Evolutionary conservation across 2,888 invertebrate genomes (phyloP), one percentile per base, ranked within the genome.

Genomic region (Schrankia costaestrigalis): DNA sequence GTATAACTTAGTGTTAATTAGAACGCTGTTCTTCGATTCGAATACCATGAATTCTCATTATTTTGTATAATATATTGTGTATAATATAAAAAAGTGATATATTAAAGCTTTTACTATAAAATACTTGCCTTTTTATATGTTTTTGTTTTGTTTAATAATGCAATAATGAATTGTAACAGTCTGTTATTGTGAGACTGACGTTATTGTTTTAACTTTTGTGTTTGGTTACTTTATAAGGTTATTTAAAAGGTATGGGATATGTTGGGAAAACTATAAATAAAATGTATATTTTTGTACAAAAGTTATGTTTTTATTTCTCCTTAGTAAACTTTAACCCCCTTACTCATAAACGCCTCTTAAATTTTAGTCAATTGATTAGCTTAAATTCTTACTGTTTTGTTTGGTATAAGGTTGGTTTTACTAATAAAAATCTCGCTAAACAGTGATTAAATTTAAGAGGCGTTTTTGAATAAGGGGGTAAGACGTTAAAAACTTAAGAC

Each of bases 251-350:
- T 53, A 46, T 47, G 56, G 64, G 66, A 35, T 53, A 62, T 59
- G 53, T 51, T 55, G 53, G 38, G 49, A 55, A 56, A 49, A 35
- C 40, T 42, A 41, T 35, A 62, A n/a, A 51, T 64, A 67, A 33
- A 63, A 63, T 55, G 45, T 56, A 48, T 65, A 61, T 63, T 65
- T 60, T 60, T 41, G 31, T 51, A 56, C 12, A 36, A 27, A 9
- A 31, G 13, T 35, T 25, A 1, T 3, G 9, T 44, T 47, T 30
- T 40, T 41, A 35, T 15, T 9, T 35, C 17, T 17, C 25, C 5
- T 22, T 35, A 7, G 5, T 13, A 25, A 3, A 12, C 25, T 17
- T 5, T 3, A n/a, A n/a, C n/a, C n/a, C n/a, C n/a, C n/a, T n/a
- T n/a, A n/a, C n/a, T n/a, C n/a, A n/a, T n/a, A n/a, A n/a, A n/a